A percentile compares a stretch with the other conserved stretches of the same genome.
These are phyloP conservation scores for Oryzias woworae DNA, from an alignment of 2,113 vertebrate species.

Conservation along the genomic window DNA sequence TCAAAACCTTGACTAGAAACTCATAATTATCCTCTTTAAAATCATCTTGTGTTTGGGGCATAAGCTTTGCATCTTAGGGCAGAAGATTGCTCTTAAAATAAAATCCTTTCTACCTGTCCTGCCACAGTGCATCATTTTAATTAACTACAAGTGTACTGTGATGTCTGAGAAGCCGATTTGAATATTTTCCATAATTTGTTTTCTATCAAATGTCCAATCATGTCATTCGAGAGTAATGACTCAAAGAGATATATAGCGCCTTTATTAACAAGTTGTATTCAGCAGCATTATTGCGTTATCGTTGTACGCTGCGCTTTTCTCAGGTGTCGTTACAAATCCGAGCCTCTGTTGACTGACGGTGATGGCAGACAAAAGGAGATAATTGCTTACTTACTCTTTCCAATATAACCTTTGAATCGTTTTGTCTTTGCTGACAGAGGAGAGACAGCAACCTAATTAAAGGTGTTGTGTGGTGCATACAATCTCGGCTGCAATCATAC, in stretches of 20 bases:
- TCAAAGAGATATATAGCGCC: constrained; percentile 6
- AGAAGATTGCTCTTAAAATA: too few species aligned
- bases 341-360: constrained; percentile 50
- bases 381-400: constrained; percentile 69
- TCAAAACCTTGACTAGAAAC: too few species aligned
- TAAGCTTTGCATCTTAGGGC: too few species aligned
- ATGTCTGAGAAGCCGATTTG: constrained; percentile 14
- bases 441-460: constrained; percentile 72
- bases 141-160: background rate
- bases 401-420: constrained; percentile 63
- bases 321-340: constrained; percentile 25
- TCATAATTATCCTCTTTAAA: too few species aligned
- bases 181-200: constrained; percentile 9
- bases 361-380: constrained; percentile 69
- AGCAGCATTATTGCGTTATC: constrained; percentile 44
- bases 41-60: too few species aligned
- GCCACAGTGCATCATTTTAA: background rate
- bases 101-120: background rate
- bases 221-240: constrained; percentile 24
- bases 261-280: constrained; percentile 25
- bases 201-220: constrained; percentile 13
- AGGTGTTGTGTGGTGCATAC: constrained; percentile 62
- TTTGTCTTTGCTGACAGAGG: constrained; percentile 65
- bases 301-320: constrained; percentile 28
- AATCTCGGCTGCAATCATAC: constrained; percentile 51